Evolutionary conservation across 2,888 invertebrate species (phyloP), one percentile per base, ranked within the genome.

Genomic region (Lithodes maja): DNA sequence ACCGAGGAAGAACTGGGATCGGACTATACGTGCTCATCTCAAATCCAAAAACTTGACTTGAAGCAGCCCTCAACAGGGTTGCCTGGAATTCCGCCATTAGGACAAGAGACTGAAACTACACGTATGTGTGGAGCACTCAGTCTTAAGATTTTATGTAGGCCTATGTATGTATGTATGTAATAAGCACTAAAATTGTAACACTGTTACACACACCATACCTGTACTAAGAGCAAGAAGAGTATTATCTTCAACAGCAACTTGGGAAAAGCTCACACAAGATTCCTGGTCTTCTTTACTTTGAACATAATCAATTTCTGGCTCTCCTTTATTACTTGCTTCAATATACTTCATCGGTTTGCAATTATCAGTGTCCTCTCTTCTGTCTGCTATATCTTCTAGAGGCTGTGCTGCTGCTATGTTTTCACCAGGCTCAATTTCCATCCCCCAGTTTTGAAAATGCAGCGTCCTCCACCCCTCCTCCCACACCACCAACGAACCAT

Each of bases 201-300:
- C 7, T 75, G 7, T 17, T 75, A n/a, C 7, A 75, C 75, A 75
- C 3, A 1, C 33, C 69, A 77, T 80, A 87, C 87, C 87, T 84
- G 69, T 74, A 80, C 78, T 78, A 71, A 87, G 33, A 53, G 87
- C 87, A 55, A 87, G 78, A 2, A 87, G 74, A 17, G 74, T 49
- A 55, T 87, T 87, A 68, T 87, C 87, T 49, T 87, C 87, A 71
- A 87, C n/a, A 80, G 61, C 77, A 68, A 86, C 75, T 33, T 82
- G 55, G 53, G 55, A 33, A 54, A 71, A 86, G 71, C n/a, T n/a
- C 83, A 55, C 50, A 71, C n/a, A 53, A 52, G 7, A 50, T 52
- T 71, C 15, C 71, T 15, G 50, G 50, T 9, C 49, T 3, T 49
- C 33, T 33, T 33, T 33, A 33, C 33, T 33, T 33, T 33, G 33